Evolutionary conservation across 2,113 vertebrate species (phyloP).

Genomic region (Scytalopus superciliaris): DNA sequence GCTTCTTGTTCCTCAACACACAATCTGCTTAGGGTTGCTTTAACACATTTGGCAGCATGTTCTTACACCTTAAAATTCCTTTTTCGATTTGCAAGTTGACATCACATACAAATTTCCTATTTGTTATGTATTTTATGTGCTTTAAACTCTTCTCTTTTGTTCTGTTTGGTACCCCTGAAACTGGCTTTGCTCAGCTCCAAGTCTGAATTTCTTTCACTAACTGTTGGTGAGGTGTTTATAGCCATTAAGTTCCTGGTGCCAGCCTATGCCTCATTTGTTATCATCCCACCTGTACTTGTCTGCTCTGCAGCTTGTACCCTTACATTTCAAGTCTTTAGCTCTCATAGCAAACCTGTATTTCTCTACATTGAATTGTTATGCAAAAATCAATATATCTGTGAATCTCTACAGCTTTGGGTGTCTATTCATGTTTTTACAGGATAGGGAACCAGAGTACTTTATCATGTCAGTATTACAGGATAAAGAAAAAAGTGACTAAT

Average conservation of each 20-base stretch:
- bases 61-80: background rate
- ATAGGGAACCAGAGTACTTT: background rate
- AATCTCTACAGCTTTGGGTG: background rate
- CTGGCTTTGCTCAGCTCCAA: background rate
- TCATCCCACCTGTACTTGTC: background rate
- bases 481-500: background rate
- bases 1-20: background rate
- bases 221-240: background rate
- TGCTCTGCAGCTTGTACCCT: background rate
- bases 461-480: background rate
- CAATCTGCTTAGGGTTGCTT: background rate
- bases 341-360: background rate
- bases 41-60: background rate
- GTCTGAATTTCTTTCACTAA: background rate
- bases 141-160: background rate
- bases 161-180: background rate
- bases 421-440: background rate
- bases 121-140: background rate
- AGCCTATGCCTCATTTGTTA: background rate
- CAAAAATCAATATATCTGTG: background rate
- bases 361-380: background rate
- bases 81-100: background rate
- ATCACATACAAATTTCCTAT: fast-evolving
- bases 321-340: background rate
- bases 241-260: background rate